These are phyloP conservation scores for Philopotamus ludificatus DNA, from an alignment of 1,140 invertebrate genomes.

Conservation along the genomic window DNA sequence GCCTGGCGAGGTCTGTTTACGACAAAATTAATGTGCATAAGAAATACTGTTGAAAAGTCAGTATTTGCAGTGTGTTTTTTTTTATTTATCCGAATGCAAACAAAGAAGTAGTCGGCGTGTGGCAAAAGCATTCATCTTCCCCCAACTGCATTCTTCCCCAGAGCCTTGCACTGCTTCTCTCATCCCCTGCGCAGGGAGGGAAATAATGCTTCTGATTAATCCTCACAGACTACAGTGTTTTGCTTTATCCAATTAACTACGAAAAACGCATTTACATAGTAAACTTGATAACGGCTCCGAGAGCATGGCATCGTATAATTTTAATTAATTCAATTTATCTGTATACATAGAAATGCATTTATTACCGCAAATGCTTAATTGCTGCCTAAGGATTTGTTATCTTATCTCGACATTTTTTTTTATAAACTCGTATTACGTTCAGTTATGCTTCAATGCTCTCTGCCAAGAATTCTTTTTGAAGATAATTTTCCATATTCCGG, in stretches of 20 bases:
- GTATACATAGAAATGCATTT: no score
- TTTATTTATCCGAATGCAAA: slow-evolving; percentile 33
- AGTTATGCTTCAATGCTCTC: no score
- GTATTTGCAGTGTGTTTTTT: slow-evolving; percentile 18
- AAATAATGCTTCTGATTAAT: slow-evolving; percentile 35
- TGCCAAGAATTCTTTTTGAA: no score
- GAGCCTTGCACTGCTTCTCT: slow-evolving; percentile 3
- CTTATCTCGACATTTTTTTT: no score
- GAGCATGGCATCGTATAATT: no score
- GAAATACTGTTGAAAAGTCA: slow-evolving; percentile 27
- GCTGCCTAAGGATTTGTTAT: no score
- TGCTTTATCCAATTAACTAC: slow-evolving; percentile 37
- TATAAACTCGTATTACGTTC: no score
- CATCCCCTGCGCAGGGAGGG: slow-evolving; percentile 10
- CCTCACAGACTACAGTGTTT: slow-evolving; percentile 23
- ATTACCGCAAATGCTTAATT: no score
- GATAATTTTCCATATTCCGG: no score
- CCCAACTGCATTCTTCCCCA: slow-evolving; percentile 30
- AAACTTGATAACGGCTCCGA: neutral
- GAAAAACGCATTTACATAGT: slow-evolving; percentile 34
- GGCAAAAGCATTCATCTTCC: slow-evolving; percentile 38
- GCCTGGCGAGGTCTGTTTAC: neutral
- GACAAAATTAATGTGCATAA: neutral
- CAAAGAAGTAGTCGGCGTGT: slow-evolving; percentile 31
- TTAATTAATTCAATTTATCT: no score